Percentiles rank a stretch among this genome's conserved stretches.
Conservation (phyloP, 1,140 invertebrate species). For the Drosophila bipectinata region DNA sequence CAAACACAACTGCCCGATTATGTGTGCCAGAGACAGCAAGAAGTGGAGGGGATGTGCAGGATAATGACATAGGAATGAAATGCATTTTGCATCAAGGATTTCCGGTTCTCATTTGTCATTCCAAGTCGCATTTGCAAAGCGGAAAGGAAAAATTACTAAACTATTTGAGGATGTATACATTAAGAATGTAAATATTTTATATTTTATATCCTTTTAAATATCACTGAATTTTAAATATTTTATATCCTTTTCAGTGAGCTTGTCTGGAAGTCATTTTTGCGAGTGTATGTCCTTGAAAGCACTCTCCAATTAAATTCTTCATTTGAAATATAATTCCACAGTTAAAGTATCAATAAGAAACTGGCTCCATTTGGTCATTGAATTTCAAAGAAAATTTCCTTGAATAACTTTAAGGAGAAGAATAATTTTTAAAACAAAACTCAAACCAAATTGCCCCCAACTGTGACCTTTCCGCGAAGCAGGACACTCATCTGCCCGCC, state of each 20-base stretch:
- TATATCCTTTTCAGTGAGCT: not conserved
- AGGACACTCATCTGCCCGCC: not conserved
- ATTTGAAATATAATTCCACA: not conserved
- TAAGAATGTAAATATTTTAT: not conserved
- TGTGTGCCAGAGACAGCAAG: slow-evolving; percentile 20
- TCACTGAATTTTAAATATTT: too few relatives aligned
- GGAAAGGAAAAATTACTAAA: not conserved
- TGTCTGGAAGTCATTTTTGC: not conserved
- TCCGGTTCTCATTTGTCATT: slow-evolving; percentile 21
- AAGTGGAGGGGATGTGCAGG: slow-evolving; percentile 6
- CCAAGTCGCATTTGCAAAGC: not conserved
- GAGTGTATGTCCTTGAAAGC: not conserved
- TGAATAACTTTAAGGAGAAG: too few relatives aligned
- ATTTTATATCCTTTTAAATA: not conserved
- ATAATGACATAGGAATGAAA: slow-evolving; percentile 13
- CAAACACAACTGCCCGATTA: slow-evolving; percentile 17
- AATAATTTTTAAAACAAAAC: too few relatives aligned
- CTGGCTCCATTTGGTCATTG: not conserved
- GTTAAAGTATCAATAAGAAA: not conserved
- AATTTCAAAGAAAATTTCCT: too few relatives aligned
- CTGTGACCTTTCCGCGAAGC: not conserved
- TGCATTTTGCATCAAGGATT: slow-evolving; percentile 26
- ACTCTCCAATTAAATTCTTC: not conserved
- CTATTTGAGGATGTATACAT: not conserved
- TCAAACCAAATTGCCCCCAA: too few relatives aligned